phyloP scores from a whole-genome alignment of 1,140 invertebrate genomes.

The Proales similis region DNA sequence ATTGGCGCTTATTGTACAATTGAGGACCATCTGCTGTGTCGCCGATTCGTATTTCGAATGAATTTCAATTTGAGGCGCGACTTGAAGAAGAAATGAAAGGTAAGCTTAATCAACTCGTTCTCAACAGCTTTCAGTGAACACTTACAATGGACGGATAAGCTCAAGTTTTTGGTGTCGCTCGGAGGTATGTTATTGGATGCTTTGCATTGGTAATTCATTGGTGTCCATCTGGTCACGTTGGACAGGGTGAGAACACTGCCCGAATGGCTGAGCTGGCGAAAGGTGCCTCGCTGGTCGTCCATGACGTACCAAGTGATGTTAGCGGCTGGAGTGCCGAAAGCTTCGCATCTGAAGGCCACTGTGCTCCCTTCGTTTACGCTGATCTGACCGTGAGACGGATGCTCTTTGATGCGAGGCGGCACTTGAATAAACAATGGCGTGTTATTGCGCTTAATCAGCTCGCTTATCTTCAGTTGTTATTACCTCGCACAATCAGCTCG shows the following conservation, averaged over 20 bases:
- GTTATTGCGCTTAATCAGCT: no score
- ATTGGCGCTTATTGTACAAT: constrained; percentile 25
- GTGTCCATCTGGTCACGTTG: constrained; percentile 25
- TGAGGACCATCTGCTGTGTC: not conserved
- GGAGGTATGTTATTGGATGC: constrained; percentile 18
- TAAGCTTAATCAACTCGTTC: not conserved
- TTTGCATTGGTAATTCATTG: constrained; percentile 18
- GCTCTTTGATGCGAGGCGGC: constrained; percentile 14
- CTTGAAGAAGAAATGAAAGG: not conserved
- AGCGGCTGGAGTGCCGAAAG: constrained; percentile 7
- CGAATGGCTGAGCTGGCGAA: not conserved
- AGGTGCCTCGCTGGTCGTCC: not conserved
- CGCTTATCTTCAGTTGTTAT: no score
- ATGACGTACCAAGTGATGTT: constrained; percentile 6
- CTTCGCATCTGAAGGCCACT: constrained; percentile 6
- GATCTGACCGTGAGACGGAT: constrained; percentile 8
- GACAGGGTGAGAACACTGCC: not conserved
- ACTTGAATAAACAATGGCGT: no score
- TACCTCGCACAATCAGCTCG: constrained; percentile 19
- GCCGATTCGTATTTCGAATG: constrained; percentile 12
- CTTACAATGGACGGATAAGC: constrained; percentile 20
- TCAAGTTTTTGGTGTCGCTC: constrained; percentile 36
- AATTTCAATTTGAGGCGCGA: constrained; percentile 25
- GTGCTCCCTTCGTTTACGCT: constrained; percentile 5
- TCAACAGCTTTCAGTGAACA: not conserved